Percentiles rank a stretch among this genome's conserved stretches.
These are phyloP conservation scores for Bradynema listronoti DNA, from an alignment of 1,140 invertebrate genomes.

Conservation along the genomic window DNA sequence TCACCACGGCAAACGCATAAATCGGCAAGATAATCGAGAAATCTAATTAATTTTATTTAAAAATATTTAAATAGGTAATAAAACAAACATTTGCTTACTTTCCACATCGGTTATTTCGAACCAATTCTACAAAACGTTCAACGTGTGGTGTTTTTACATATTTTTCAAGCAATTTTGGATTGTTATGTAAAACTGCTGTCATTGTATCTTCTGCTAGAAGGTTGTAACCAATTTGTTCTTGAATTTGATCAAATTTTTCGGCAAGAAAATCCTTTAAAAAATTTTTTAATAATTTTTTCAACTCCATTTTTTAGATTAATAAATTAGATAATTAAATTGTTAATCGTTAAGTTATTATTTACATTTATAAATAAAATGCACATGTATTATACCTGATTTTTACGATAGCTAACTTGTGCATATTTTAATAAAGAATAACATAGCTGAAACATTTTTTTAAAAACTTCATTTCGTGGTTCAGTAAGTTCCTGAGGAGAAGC, in stretches of 20 bases:
- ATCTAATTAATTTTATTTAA: slow-evolving; percentile 62
- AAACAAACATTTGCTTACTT: slow-evolving; percentile 54
- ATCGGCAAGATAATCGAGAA: slow-evolving; percentile 93
- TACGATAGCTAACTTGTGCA: slow-evolving; percentile 92
- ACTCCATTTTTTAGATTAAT: background rate
- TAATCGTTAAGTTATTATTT: background rate
- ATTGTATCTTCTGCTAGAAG: slow-evolving; percentile 98
- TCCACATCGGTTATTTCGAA: slow-evolving; percentile 74
- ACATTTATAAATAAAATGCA: slow-evolving; percentile 23
- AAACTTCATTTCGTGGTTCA: slow-evolving; percentile 81
- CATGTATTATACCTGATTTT: slow-evolving; percentile 93
- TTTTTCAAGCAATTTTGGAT: slow-evolving; percentile 82
- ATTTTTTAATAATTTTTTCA: background rate
- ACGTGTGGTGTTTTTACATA: slow-evolving; percentile 91
- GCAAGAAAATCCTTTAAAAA: slow-evolving; percentile 83
- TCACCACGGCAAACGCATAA: slow-evolving; percentile 98
- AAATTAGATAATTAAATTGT: background rate
- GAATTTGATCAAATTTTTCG: slow-evolving; percentile 98
- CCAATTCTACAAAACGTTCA: slow-evolving; percentile 92
- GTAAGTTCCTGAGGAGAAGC: slow-evolving; percentile 82
- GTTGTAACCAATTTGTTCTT: slow-evolving; percentile 99
- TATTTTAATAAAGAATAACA: slow-evolving; percentile 89
- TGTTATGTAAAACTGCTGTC: slow-evolving; percentile 93
- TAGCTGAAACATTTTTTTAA: slow-evolving; percentile 89
- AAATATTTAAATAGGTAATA: background rate